Base-by-base conservation (phyloP, 2,888 invertebrate genomes). In the Bombyx huttoni region DNA sequence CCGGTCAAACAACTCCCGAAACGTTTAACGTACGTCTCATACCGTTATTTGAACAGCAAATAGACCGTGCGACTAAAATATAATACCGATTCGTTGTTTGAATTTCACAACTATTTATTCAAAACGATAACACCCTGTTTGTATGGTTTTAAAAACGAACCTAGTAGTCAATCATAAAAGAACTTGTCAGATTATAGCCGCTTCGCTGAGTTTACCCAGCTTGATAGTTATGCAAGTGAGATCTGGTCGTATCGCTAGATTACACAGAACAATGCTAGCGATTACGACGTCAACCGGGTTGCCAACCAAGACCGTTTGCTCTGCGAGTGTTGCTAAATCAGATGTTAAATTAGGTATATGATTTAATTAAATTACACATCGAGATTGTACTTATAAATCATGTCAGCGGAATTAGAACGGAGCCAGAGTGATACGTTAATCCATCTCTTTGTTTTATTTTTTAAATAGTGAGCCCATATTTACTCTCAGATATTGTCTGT, bases 381-480 rank as follows among this genome's bases (percentile, higher is more conserved):
- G 67, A 78, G 78, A 79, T 79, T 81, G 81, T 70, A 64, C 63
- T 68, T 75, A 78, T 80, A 86, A 84, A 83, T 84, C 81, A 84
- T 80, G 87, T 85, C 86, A 82, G 64, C 65, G 73, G 82, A 70
- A 78, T 84, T 82, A 85, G 65, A 73, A 67, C 67, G 65, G 67
- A 60, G 72, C 70, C 57, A 67, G 72, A 75, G 79, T 86, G 88
- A 87, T 86, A 81, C 85, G 72, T 84, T 86, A 87, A 87, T 87
- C 87, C 75, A 75, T 70, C 67, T 86, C 85, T 86, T 83, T 86
- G 83, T 86, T 86, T 85, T 82, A 73, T 84, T 84, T 86, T 84
- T 85, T 85, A 84, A 84, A 88, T 85, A 83, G 86, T 85, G 78
- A 78, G 78, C 78, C 80, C 83, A 84, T 87, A 86, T 88, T 88